Evolutionary conservation across 2,113 vertebrate species (phyloP).

Genomic region (Desmodus rotundus): DNA sequence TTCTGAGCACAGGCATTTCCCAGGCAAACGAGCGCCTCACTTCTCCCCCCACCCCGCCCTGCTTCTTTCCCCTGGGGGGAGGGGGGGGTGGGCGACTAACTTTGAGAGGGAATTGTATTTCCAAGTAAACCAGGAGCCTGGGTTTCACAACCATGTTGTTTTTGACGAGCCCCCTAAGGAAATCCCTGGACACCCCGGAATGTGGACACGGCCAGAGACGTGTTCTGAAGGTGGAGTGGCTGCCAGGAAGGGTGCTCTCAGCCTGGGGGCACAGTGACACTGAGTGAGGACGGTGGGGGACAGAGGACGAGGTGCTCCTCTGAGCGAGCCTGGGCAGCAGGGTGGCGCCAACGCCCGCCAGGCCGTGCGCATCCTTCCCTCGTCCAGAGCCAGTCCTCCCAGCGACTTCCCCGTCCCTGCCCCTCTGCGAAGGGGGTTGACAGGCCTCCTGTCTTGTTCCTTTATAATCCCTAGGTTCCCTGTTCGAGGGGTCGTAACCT

Average conservation of each 20-base stretch:
- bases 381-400: accelerated
- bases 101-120: background rate
- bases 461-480: background rate
- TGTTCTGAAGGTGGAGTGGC: accelerated
- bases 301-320: background rate
- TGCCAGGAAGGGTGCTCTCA: background rate
- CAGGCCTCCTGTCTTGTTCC: accelerated
- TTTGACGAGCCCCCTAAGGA: background rate
- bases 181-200: background rate
- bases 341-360: accelerated
- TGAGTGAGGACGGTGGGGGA: accelerated
- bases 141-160: background rate
- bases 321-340: accelerated
- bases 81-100: background rate
- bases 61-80: too few species aligned
- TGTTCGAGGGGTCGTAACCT: background rate
- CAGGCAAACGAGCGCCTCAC: too few species aligned
- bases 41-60: too few species aligned
- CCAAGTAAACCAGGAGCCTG: background rate
- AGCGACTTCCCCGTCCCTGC: accelerated
- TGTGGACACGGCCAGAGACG: background rate
- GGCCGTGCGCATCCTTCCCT: accelerated
- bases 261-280: accelerated
- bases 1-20: too few species aligned
- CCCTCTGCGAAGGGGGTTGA: accelerated